phyloP scores from a whole-genome alignment of 2,888 invertebrate genomes.

The Mellilla xanthometata region DNA sequence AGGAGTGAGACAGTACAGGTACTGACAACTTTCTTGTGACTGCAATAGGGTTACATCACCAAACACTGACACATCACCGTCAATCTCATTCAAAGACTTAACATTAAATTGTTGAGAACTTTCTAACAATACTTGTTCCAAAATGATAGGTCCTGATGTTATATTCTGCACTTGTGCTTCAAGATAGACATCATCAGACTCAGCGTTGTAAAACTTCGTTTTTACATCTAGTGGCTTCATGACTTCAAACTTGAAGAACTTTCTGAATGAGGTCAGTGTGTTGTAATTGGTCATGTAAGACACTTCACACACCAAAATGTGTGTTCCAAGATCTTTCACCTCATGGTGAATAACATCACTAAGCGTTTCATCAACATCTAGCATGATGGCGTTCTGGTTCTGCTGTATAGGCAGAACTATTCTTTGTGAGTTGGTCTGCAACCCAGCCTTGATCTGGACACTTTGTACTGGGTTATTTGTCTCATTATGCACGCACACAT shows the following conservation, averaged over 20 bases:
- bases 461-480: constrained; percentile 92
- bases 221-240: constrained; percentile 98
- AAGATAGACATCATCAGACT: constrained; percentile 88
- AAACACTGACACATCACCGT: constrained; percentile 87
- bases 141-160: constrained; percentile 94
- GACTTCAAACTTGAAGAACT: constrained; percentile 99
- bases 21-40: constrained; percentile 95
- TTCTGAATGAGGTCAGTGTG: constrained; percentile 93
- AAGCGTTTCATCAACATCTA: constrained; percentile 91
- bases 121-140: constrained; percentile 97
- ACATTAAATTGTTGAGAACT: constrained; percentile 95
- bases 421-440: constrained; percentile 95
- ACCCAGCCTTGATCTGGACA: constrained; percentile 94
- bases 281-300: constrained; percentile 91
- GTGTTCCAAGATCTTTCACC: constrained; percentile 99
- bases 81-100: constrained; percentile 87
- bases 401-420: constrained; percentile 90
- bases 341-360: constrained; percentile 99
- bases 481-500: constrained; percentile 98
- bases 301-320: constrained; percentile 98
- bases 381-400: constrained; percentile 82
- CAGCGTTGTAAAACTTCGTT: constrained; percentile 98
- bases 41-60: constrained; percentile 91
- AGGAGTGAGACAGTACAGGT: constrained; percentile 95
- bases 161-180: constrained; percentile 94